Evolutionary conservation across 2,888 invertebrate species (phyloP), one percentile per base, ranked within the genome.

Genomic region (Stramonita haemastoma): DNA sequence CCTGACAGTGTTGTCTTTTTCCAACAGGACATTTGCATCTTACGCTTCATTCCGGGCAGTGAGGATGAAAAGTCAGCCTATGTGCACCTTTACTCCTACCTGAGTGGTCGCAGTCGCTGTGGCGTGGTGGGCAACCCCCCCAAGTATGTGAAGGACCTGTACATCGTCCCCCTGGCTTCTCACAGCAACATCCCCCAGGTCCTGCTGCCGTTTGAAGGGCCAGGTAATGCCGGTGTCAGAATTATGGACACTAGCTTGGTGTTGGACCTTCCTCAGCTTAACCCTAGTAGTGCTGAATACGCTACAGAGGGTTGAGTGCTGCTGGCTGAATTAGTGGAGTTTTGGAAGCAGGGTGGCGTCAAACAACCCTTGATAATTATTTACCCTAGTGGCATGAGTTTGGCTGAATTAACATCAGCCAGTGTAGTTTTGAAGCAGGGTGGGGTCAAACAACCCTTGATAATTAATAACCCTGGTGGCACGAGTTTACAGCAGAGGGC

Each of bases 101-200:
- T 99, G 89, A 98, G 98, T 95, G 98, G 97, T 95, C 97, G 98
- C 17, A 98, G 95, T 87, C 93, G 96, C 36, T 96, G 96, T 92
- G 97, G 98, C 0, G 99, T 99, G 8, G 97, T 99, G 73, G 98
- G 98, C 91, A 97, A 97, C 89, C 91, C 92, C 19, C 93, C 93
- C 46, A 97, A 97, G 92, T 97, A 97, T 90, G 97, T 99, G 88
- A 99, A 99, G 96, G 99, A 99, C 96, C 98, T 99, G 96, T 99
- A 99, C 96, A 97, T 99, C 91, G 97, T 98, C 94, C 99, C 99
- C 0, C 96, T 99, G 91, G 97, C 98, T 0, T 97, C 97, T 5
- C 91, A 97, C 97, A 94, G 97, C 97, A 93, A 97, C 97, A 86
- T 97, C 98, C 94, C 98, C 97, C 5, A 96, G 26, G 94, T 95